Evolutionary conservation across 2,797 vertebrate genomes (phyloP).

Genomic region (Myiotriccus ornatus): DNA sequence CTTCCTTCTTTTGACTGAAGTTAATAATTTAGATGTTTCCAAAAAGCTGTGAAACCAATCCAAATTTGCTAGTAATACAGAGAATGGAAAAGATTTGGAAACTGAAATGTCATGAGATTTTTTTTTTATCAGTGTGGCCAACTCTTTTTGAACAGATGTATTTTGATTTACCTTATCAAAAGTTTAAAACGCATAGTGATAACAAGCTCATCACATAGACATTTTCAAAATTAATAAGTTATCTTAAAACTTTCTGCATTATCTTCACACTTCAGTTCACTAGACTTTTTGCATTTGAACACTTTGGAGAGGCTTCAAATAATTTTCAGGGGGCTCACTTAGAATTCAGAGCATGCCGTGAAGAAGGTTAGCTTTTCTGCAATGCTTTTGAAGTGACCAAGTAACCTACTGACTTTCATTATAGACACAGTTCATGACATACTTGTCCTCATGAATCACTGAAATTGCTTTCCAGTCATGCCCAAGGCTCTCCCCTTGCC

Average conservation of each 20-base stretch:
- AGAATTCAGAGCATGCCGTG: background rate
- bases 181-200: background rate
- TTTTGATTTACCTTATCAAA: slow-evolving; percentile 31
- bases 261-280: background rate
- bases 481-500: background rate
- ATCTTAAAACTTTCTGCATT: background rate
- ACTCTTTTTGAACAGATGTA: background rate
- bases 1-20: background rate
- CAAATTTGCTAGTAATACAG: background rate
- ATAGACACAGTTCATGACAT: background rate
- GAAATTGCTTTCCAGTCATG: background rate
- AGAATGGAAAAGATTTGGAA: background rate
- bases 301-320: background rate
- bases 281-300: background rate
- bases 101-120: slow-evolving; percentile 1
- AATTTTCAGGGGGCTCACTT: background rate
- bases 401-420: slow-evolving; percentile 4
- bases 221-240: slow-evolving; percentile 5
- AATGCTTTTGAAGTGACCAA: slow-evolving; percentile 10
- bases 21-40: background rate
- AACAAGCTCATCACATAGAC: background rate
- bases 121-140: background rate
- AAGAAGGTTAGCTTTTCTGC: background rate
- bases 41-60: background rate
- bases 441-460: background rate